A percentile compares a stretch with the other conserved stretches of the same genome.
Evolutionary conservation across 2,113 vertebrate species (phyloP).

Genomic region (Pomatostomus ruficeps): DNA sequence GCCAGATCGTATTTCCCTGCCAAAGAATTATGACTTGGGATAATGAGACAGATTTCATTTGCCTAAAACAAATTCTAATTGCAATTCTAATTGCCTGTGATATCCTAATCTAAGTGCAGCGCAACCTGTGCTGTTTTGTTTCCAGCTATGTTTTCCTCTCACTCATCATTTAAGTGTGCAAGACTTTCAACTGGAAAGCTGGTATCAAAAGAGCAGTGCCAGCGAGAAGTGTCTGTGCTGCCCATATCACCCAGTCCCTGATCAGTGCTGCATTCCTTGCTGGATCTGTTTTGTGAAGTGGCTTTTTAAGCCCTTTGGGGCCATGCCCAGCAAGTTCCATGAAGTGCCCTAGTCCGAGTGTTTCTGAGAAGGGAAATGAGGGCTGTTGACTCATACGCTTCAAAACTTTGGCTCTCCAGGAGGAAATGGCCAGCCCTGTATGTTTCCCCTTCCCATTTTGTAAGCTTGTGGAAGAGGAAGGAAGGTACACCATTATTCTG

Average conservation of each 20-base stretch:
- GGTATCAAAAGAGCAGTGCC: neutral
- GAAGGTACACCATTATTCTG: neutral
- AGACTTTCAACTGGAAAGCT: neutral
- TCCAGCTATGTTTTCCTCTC: neutral
- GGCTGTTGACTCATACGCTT: slow-evolving; percentile 35
- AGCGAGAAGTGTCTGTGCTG: neutral
- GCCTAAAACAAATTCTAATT: neutral
- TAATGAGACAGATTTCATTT: neutral
- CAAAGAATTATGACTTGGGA: neutral
- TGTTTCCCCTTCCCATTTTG: slow-evolving; percentile 42
- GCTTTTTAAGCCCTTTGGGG: neutral
- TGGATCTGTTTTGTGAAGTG: neutral
- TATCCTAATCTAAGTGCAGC: neutral
- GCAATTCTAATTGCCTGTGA: neutral
- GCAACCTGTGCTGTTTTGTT: neutral
- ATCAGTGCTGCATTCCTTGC: neutral
- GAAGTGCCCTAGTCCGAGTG: neutral
- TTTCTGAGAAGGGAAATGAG: slow-evolving; percentile 5
- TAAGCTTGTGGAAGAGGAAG: slow-evolving; percentile 25
- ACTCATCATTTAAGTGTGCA: neutral
- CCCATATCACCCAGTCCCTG: neutral
- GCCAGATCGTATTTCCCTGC: neutral
- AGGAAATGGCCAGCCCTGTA: slow-evolving; percentile 36
- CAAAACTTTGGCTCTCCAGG: slow-evolving; percentile 7
- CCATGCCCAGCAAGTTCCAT: neutral